A percentile compares a stretch with the other conserved stretches of the same genome.
These are phyloP conservation scores for Acromyrmex charruanus DNA, from an alignment of 1,140 invertebrate genomes.

Conservation along the genomic window DNA sequence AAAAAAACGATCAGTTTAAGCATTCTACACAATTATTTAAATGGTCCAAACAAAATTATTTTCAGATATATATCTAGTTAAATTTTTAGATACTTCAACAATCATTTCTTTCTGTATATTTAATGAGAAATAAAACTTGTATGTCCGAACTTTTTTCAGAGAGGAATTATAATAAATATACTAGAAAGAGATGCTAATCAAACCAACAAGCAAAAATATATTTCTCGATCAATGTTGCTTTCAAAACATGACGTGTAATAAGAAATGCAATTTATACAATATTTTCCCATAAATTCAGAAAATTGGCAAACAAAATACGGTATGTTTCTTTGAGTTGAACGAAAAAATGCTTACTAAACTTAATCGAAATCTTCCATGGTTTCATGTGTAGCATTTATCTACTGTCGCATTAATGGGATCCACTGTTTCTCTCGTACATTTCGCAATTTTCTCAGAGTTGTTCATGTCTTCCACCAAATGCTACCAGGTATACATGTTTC, in stretches of 20 bases:
- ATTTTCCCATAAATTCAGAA: conserved; percentile 8
- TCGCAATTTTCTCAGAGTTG: conserved; percentile 5
- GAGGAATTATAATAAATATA: neutral
- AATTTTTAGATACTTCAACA: too few species aligned
- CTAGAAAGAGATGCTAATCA: neutral
- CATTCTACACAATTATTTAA: too few species aligned
- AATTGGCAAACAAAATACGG: neutral
- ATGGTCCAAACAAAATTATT: too few species aligned
- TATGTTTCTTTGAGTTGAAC: neutral
- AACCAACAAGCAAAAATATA: conserved; percentile 1
- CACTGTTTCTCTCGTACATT: neutral
- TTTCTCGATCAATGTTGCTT: conserved; percentile 13
- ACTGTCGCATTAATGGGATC: neutral
- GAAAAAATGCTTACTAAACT: neutral
- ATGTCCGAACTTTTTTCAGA: neutral
- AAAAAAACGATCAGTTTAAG: too few species aligned
- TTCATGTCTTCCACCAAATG: neutral
- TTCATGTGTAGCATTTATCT: neutral
- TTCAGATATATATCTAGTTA: too few species aligned
- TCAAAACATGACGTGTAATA: neutral
- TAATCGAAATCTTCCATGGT: neutral
- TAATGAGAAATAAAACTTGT: neutral
- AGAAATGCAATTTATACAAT: neutral
- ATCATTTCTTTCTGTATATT: neutral
- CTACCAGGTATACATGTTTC: neutral